Base-by-base conservation (phyloP, 2,888 invertebrate genomes). In the Cheilosia impressa region DNA sequence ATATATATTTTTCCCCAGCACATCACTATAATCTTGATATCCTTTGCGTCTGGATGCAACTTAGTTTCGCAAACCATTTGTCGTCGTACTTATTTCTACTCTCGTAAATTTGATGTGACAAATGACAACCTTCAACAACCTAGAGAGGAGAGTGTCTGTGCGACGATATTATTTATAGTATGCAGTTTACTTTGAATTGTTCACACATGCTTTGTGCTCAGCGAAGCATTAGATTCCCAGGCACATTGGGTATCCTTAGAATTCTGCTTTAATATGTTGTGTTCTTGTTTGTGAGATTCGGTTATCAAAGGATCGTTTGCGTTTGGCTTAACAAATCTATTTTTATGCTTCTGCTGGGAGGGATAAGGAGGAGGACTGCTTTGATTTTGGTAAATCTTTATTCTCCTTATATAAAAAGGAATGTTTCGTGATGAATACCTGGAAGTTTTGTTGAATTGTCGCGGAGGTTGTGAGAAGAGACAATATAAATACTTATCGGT, bases 71-170 rank as follows among this genome's bases (percentile, higher is more conserved):
- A 9, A 6, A 9, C 19, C 17, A 15, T 38, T 31, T 13, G 43
- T 66, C 58, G 41, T 65, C 27, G 57, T 66, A 50, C 58, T 66
- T 34, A 15, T 27, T 27, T 57, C 43, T 68, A 9, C 50, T 43
- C 45, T 68, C 78, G 62, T 52, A 77, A 66, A 50, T 68, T 62
- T 10, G 34, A 68, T 47, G 47, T 62, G 78, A 77, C 65, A 69
- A 80, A 66, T 52, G 45, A 52, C 62, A 83, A 62, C 34, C 60
- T 60, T 43, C 31, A 52, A 52, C 41, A 52, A 58, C 43, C 52
- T 60, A 24, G 4, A n/a, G 10, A 22, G 19, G 17, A 43, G 47
- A 31, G 7, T 66, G 43, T 10, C 19, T 17, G 31, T 38, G 9
- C 71, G 41, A 43, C 6, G 45, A 53, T 17, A 60, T 60, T 50